Evolutionary conservation across 2,888 invertebrate species (phyloP).

Genomic region (Pristionchus fissidentatus): DNA sequence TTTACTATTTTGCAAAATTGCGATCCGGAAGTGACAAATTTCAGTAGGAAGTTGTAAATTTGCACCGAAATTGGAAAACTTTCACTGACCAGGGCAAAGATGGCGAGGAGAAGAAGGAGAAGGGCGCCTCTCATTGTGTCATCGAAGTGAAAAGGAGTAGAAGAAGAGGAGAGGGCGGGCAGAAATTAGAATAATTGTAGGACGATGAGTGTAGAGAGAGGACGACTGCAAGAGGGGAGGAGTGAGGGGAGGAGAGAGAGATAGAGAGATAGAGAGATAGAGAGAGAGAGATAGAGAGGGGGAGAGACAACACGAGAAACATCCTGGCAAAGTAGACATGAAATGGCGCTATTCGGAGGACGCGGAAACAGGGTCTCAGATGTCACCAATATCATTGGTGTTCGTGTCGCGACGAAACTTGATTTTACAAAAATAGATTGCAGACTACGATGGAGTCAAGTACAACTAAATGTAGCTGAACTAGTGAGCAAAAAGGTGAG

Average conservation of each 20-base stretch:
- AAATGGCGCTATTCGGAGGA: too few species aligned
- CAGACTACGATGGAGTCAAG: too few species aligned
- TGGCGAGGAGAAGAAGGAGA: constrained; percentile 2
- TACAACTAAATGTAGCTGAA: too few species aligned
- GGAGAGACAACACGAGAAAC: background rate
- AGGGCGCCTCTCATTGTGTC: constrained; percentile 17
- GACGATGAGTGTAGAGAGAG: constrained; percentile 14
- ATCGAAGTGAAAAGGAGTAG: constrained; percentile 26
- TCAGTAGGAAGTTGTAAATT: background rate
- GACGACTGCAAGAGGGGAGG: constrained; percentile 1
- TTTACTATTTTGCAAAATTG: too few species aligned
- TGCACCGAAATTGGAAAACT: background rate
- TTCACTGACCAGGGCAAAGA: background rate
- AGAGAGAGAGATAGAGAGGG: background rate
- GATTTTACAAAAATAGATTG: too few species aligned
- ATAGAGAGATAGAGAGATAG: background rate
- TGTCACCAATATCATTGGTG: too few species aligned
- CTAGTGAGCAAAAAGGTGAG: background rate
- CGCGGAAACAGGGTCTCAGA: too few species aligned
- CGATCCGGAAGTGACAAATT: too few species aligned
- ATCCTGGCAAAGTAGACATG: too few species aligned
- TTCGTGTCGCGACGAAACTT: too few species aligned
- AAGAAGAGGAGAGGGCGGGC: background rate
- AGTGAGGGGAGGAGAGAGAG: background rate
- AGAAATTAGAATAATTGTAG: constrained; percentile 40